phyloP scores from a whole-genome alignment of 2,113 vertebrate genomes.

The Cheilinus undulatus region DNA sequence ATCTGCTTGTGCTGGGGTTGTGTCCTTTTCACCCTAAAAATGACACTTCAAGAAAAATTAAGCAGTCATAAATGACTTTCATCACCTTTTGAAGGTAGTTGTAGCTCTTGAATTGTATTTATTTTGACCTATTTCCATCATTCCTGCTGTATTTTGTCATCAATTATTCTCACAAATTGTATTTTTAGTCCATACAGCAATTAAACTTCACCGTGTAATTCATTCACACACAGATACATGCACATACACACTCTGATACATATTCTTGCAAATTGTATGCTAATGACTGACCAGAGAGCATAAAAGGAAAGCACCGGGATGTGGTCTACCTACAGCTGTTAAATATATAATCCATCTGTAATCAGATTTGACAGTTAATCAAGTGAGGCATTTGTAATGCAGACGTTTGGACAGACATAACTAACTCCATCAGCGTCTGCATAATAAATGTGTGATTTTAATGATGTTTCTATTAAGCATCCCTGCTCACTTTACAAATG shows the following conservation, averaged over 20 bases:
- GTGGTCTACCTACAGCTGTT: slow-evolving; percentile 81
- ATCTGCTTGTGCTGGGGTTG: slow-evolving; percentile 34
- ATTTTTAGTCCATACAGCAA: neutral
- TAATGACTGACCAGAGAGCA: slow-evolving; percentile 72
- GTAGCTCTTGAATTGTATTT: neutral
- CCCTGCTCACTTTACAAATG: slow-evolving; percentile 86
- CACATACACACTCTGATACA: slow-evolving; percentile 25
- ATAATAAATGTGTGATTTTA: slow-evolving; percentile 86
- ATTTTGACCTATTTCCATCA: neutral
- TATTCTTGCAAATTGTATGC: slow-evolving; percentile 57
- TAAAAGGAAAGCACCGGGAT: slow-evolving; percentile 65
- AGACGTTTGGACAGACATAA: slow-evolving; percentile 83
- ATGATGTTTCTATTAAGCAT: slow-evolving; percentile 87
- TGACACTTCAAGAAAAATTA: slow-evolving; percentile 5
- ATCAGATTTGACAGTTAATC: slow-evolving; percentile 88
- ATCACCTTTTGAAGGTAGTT: neutral
- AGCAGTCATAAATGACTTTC: neutral
- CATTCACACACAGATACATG: neutral
- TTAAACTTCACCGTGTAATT: slow-evolving; percentile 17
- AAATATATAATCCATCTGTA: slow-evolving; percentile 86
- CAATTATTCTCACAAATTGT: no score
- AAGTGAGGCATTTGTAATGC: slow-evolving; percentile 82
- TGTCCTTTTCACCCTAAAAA: neutral
- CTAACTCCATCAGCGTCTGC: slow-evolving; percentile 84
- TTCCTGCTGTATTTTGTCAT: no score